Evolutionary conservation across 2,113 vertebrate species (phyloP), one percentile per base, ranked within the genome.

Genomic region (Pycnonotus jocosus): DNA sequence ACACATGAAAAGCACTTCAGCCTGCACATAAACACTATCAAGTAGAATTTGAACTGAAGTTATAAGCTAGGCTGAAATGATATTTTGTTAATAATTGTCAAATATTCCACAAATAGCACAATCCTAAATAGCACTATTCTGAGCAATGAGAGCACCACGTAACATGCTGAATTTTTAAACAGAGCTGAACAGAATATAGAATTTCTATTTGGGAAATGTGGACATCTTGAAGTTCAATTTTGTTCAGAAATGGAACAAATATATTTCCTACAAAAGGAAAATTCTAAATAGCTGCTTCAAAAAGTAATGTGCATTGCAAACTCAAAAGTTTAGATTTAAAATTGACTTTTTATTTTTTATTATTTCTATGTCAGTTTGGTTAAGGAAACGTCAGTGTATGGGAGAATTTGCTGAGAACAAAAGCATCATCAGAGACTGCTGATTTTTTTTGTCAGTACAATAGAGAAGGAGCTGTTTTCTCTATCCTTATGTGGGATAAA

Each of bases 11-110:
- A 96, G 93, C 92, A 81, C 72, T 95, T 91, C 95, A 95, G 79
- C 82, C 92, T 60, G 88, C 92, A 95, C 82, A 93, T 96, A 96
- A 96, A 95, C 94, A 92, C 79, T 88, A 91, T 95, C 90, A 96
- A 93, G 82, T 42, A 69, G 90, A 86, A 90, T 94, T 80, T 83
- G 45, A 95, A 84, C 89, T 90, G 95, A 96, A 94, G 93, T 93
- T 96, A 96, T 94, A 95, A 95, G 92, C 82, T 73, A 71, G 68
- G 73, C 69, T 96, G 96, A 97, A 96, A 95, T 88, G 86, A 96
- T 96, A 94, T 91, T 95, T 96, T 95, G 91, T 90, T 96, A 95
- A 95, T 95, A 94, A 95, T 96, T 97, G 92, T 95, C 96, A 95
- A 90, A 95, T 94, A 93, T 65, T 96, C 85, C 82, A 81, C 90